Conservation (phyloP, 2,797 vertebrate species). For the Sebastes flavidus region DNA sequence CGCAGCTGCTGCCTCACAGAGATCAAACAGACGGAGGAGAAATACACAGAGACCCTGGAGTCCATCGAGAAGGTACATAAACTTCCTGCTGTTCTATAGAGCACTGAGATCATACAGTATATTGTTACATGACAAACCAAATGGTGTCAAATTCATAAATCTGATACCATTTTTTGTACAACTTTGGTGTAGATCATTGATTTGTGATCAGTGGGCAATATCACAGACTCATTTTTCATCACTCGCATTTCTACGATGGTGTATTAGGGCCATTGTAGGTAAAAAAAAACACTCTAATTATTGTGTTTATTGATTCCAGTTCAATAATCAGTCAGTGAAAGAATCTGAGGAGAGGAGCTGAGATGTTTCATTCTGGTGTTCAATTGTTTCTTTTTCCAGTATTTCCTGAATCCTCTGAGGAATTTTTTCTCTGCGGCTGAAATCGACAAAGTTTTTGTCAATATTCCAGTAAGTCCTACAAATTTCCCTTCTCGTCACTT, state of each 20-base stretch:
- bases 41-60: slow-evolving; percentile 89
- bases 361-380: not conserved
- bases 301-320: not conserved
- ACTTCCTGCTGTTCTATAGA: not conserved
- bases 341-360: not conserved
- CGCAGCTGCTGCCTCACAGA: slow-evolving; percentile 92
- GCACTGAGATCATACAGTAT: not conserved
- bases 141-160: not conserved
- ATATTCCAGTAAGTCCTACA: slow-evolving; percentile 87
- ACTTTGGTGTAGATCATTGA: not conserved
- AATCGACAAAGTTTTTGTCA: slow-evolving; percentile 91
- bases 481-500: not conserved
- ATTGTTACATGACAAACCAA: not conserved
- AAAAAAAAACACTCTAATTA: no score
- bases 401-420: slow-evolving; percentile 91
- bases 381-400: slow-evolving; percentile 71
- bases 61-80: slow-evolving; percentile 88
- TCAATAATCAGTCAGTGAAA: not conserved
- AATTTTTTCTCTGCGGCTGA: slow-evolving; percentile 88
- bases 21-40: slow-evolving; percentile 97
- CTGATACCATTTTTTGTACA: not conserved
- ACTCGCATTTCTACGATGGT: not conserved
- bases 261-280: no score
- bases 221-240: not conserved
- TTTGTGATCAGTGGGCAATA: not conserved